phyloP scores from a whole-genome alignment of 2,888 invertebrate genomes.

The Agonopterix arenella region DNA sequence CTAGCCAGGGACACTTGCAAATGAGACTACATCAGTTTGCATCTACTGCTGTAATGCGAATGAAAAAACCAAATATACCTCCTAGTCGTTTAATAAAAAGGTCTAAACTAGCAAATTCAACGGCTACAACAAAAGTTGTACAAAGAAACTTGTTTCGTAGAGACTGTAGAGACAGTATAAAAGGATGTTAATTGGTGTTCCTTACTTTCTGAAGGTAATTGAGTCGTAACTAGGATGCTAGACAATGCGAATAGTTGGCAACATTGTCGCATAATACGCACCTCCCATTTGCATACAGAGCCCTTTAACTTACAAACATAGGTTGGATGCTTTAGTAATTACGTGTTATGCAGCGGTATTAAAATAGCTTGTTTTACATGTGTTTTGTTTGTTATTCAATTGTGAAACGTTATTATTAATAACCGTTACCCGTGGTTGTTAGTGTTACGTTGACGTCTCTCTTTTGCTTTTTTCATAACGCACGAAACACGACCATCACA shows the following conservation, averaged over 20 bases:
- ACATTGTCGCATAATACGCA: slow-evolving; percentile 31
- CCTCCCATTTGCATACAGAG: slow-evolving; percentile 47
- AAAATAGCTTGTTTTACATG: slow-evolving; percentile 10
- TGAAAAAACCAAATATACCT: too few relatives aligned
- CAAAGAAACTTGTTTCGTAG: slow-evolving; percentile 12
- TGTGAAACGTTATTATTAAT: too few relatives aligned
- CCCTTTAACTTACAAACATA: slow-evolving; percentile 27
- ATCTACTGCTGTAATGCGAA: not conserved
- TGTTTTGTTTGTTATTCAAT: too few relatives aligned
- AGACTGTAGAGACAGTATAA: slow-evolving; percentile 37
- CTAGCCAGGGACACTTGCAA: slow-evolving; percentile 56
- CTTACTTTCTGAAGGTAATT: slow-evolving; percentile 55
- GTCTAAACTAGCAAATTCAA: too few relatives aligned
- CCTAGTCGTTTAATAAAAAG: too few relatives aligned
- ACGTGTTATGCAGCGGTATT: slow-evolving; percentile 20
- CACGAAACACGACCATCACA: too few relatives aligned
- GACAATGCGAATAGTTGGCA: slow-evolving; percentile 48
- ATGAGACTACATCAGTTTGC: slow-evolving; percentile 46
- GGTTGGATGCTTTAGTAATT: slow-evolving; percentile 30
- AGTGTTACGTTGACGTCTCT: too few relatives aligned
- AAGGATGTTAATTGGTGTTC: slow-evolving; percentile 63
- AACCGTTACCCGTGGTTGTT: too few relatives aligned
- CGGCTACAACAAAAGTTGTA: not conserved
- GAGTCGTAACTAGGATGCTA: slow-evolving; percentile 52
- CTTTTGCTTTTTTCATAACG: too few relatives aligned